Percentiles rank a stretch among this genome's conserved stretches.
phyloP scores from a whole-genome alignment of 2,888 invertebrate genomes.

The Alentia gelatinosa region DNA sequence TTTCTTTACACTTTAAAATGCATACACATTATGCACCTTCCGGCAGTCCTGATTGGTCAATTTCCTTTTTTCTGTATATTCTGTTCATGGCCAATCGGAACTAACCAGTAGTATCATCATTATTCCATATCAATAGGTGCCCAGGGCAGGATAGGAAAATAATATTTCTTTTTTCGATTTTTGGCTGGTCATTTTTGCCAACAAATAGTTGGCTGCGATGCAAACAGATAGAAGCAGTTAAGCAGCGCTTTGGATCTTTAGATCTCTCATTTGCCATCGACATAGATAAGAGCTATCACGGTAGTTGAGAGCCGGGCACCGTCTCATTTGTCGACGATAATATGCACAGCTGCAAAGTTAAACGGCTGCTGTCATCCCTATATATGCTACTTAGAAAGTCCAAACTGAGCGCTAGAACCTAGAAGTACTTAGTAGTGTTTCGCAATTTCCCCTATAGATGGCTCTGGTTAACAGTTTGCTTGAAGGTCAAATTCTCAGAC shows the following conservation, averaged over 20 bases:
- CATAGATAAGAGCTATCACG: constrained; percentile 12
- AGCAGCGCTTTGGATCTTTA: constrained; percentile 1
- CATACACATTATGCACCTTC: constrained; percentile 33
- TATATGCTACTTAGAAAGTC: constrained; percentile 37
- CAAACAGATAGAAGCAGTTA: constrained; percentile 38
- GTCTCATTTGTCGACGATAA: background rate
- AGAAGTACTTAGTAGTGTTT: constrained; percentile 41
- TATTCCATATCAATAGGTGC: background rate
- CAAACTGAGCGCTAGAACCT: constrained; percentile 41
- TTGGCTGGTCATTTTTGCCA: constrained; percentile 40
- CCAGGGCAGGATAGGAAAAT: constrained; percentile 40
- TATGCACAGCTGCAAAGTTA: background rate
- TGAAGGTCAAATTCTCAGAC: background rate
- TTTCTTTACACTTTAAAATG: background rate
- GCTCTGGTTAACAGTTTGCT: constrained; percentile 16
- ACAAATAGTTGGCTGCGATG: constrained; percentile 47
- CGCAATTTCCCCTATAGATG: constrained; percentile 7
- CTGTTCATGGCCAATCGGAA: constrained; percentile 7
- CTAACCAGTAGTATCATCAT: background rate
- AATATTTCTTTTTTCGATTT: constrained; percentile 33
- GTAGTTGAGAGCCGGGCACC: background rate
- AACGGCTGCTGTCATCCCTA: background rate
- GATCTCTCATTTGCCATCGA: background rate
- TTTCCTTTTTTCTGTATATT: background rate
- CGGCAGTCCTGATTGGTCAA: background rate